Percentiles rank a stretch among this genome's conserved stretches.
phyloP scores from a whole-genome alignment of 2,113 vertebrate genomes.

The Petaurus breviceps region DNA sequence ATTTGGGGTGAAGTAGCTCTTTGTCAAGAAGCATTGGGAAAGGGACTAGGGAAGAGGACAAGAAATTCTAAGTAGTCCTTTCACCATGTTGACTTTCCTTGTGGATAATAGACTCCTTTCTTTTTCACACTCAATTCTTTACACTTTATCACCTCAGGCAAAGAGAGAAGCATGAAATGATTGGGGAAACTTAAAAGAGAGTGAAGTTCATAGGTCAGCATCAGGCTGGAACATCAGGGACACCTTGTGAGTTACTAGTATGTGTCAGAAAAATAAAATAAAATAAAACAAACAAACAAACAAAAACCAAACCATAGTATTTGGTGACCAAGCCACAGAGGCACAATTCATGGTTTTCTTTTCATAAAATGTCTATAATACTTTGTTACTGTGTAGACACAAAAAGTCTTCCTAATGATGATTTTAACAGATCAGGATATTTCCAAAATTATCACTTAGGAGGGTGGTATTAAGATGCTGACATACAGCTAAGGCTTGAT shows the following conservation, averaged over 20 bases:
- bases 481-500: background rate
- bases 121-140: background rate
- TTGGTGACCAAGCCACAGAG: background rate
- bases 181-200: background rate
- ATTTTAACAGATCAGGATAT: conserved; percentile 6
- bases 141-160: background rate
- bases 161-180: background rate
- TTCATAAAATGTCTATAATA: conserved; percentile 21
- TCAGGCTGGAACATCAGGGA: background rate
- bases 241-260: background rate
- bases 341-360: background rate
- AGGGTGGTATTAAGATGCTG: conserved; percentile 7
- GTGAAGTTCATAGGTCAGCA: conserved; percentile 12
- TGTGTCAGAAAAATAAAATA: conserved; percentile 17
- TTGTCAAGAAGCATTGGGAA: conserved; percentile 7
- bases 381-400: conserved; percentile 14
- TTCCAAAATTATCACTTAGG: background rate
- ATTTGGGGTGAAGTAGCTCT: conserved; percentile 42
- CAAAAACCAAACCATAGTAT: background rate
- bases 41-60: background rate
- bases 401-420: background rate
- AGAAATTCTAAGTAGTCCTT: conserved; percentile 3
- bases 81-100: background rate
- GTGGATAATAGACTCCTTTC: background rate
- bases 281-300: background rate